Percentiles rank a stretch among this genome's conserved stretches.
These are phyloP conservation scores for Cephus cinctus DNA, from an alignment of 1,140 invertebrate species.

Conservation along the genomic window DNA sequence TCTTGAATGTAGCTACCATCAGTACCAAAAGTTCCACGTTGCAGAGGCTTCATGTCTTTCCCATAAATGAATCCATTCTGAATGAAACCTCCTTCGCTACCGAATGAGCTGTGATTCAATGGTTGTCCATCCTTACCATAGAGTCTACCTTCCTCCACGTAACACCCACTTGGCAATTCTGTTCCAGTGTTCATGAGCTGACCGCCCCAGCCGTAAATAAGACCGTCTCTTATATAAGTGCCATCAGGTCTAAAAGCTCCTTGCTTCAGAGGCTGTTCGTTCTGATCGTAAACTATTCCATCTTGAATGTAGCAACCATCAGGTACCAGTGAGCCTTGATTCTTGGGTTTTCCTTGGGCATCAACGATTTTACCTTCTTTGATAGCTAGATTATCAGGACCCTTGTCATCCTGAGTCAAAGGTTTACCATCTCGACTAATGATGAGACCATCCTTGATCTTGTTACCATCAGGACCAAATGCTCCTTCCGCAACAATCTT, in stretches of 20 bases:
- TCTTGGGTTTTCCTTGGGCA: constrained; percentile 35
- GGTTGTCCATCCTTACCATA: constrained; percentile 42
- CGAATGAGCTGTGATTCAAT: constrained; percentile 46
- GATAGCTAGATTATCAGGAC: constrained; percentile 40
- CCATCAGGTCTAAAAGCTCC: constrained; percentile 48
- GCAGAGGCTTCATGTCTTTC: constrained; percentile 38
- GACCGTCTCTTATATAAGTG: constrained; percentile 45
- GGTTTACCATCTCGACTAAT: constrained; percentile 43
- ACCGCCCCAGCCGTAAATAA: constrained; percentile 46
- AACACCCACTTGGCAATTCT: constrained; percentile 37
- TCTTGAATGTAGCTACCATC: constrained; percentile 45
- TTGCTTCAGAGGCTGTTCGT: constrained; percentile 39
- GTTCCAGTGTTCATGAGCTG: constrained; percentile 42
- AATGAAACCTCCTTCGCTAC: constrained; percentile 41
- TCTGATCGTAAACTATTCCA: constrained; percentile 43
- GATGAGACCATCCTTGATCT: constrained; percentile 46
- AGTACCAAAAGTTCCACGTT: constrained; percentile 41
- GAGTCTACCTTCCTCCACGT: constrained; percentile 42
- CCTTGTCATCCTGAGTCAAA: constrained; percentile 45
- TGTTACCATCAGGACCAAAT: constrained; percentile 47
- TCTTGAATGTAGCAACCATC: constrained; percentile 49
- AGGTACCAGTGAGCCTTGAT: constrained; percentile 42
- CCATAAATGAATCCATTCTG: constrained; percentile 46
- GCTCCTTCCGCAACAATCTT: constrained; percentile 38
- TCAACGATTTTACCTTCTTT: constrained; percentile 49